Evolutionary conservation across 2,113 vertebrate species (phyloP).

Genomic region (Archilochus colubris): DNA sequence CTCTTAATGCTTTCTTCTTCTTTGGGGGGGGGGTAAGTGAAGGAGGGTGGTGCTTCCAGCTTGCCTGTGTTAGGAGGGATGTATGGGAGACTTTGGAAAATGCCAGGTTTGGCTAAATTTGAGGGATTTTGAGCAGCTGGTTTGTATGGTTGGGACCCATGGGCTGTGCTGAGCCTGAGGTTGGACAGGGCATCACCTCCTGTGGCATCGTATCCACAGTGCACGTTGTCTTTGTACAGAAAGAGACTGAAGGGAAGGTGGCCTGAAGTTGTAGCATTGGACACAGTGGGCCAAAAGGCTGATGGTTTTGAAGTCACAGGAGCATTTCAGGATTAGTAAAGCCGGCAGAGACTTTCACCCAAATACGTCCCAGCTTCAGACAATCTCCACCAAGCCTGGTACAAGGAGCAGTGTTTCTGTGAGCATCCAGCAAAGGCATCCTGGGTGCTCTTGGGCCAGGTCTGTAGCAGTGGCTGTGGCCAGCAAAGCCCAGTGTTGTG

Average conservation of each 20-base stretch:
- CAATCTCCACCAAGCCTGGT: not conserved
- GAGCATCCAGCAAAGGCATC: not conserved
- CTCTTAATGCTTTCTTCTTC: conserved; percentile 34
- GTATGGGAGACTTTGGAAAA: not conserved
- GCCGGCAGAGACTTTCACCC: not conserved
- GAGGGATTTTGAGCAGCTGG: not conserved
- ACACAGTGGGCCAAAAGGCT: not conserved
- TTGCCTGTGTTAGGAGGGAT: not conserved
- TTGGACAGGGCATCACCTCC: not conserved
- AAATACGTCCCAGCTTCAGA: not conserved
- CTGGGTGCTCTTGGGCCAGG: not conserved
- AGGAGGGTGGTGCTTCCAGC: not conserved
- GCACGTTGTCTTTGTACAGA: rapidly evolving
- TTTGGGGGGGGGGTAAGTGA: not conserved
- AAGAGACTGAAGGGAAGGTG: not conserved
- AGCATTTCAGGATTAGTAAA: not conserved
- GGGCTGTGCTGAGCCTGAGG: not conserved
- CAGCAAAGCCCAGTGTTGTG: not conserved
- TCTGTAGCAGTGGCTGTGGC: not conserved
- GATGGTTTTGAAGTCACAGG: not conserved
- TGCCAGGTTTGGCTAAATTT: not conserved
- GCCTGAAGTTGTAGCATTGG: not conserved
- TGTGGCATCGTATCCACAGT: not conserved
- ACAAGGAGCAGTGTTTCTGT: not conserved
- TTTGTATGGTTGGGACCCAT: not conserved